Base-by-base conservation (phyloP, 1,140 invertebrate genomes). In the Teleogryllus occipitalis region DNA sequence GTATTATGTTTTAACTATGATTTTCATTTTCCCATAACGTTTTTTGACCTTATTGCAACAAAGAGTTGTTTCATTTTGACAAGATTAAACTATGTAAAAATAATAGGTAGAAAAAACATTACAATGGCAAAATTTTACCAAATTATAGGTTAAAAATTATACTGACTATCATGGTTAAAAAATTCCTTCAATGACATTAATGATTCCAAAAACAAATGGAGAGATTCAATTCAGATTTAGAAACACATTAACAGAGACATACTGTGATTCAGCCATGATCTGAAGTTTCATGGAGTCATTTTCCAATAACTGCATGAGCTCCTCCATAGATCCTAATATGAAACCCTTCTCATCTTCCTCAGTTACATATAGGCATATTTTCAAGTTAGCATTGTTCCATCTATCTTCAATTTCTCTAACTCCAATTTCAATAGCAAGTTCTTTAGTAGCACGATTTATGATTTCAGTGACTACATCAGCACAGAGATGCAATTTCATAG, bases 261-360 rank as follows among this genome's bases (percentile, higher is more conserved):
- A 91, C 88, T 93, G 92, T 22, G 95, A 97, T 0, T 93, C 93
- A n/a, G 93, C 93, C 93, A 98, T 97, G 77, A 93, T 95, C 86
- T 97, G 95, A 39, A 98, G 85, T 83, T 93, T 94, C 91, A 97
- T 94, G 74, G 92, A 91, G 83, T 96, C 95, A 83, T 97, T 95
- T 85, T 98, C 96, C 0, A 97, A 85, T 14, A 92, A 89, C 84
- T 93, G 91, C 77, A 92, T 89, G 49, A 97, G 90, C 78, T 97
- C 95, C 82, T 96, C 94, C 47, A 94, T 90, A 0, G 93, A 88
- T 46, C 94, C 94, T 39, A 98, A 87, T 77, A 94, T 92, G 84
- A 90, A 94, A 5, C 93, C 90, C 47, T 90, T 85, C 81, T 92
- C 88, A 78, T 89, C 88, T 22, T 75, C 84, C 79, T 90, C 89